Evolutionary conservation across 2,113 vertebrate genomes (phyloP).

Genomic region (Bucco capensis): DNA sequence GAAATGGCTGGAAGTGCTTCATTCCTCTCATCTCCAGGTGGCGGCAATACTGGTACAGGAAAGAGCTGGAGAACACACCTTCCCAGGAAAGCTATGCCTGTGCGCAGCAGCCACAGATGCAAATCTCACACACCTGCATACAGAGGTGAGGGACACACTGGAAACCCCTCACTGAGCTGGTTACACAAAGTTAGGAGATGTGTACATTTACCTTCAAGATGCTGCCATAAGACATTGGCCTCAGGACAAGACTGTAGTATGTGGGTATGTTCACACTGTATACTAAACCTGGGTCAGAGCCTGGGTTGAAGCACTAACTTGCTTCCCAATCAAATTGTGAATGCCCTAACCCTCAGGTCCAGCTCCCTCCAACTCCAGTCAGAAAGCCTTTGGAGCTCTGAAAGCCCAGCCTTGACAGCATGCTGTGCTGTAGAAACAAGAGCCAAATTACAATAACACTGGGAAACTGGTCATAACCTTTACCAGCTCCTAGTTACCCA

Average conservation of each 20-base stretch:
- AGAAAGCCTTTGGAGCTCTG: background rate
- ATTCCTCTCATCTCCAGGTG: constrained; percentile 58
- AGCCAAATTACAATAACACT: background rate
- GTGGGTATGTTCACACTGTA: background rate
- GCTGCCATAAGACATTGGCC: background rate
- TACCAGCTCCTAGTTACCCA: background rate
- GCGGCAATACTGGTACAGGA: constrained; percentile 48
- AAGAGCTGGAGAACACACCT: constrained; percentile 11
- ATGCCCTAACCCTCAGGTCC: background rate
- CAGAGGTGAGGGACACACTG: background rate
- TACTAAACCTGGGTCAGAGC: background rate
- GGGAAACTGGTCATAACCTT: background rate
- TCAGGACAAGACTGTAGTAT: background rate
- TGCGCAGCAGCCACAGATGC: background rate
- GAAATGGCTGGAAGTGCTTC: background rate
- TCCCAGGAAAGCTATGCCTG: background rate
- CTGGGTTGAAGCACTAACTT: background rate
- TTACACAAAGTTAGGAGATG: background rate
- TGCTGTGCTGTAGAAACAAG: background rate
- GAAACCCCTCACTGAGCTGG: background rate
- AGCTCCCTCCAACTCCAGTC: background rate
- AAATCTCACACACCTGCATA: background rate
- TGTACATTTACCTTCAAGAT: background rate
- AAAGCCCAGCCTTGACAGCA: background rate
- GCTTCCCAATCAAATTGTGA: background rate